Evolutionary conservation across 2,888 invertebrate genomes (phyloP), one percentile per base, ranked within the genome.

Genomic region (Oegoconia quadripuncta): DNA sequence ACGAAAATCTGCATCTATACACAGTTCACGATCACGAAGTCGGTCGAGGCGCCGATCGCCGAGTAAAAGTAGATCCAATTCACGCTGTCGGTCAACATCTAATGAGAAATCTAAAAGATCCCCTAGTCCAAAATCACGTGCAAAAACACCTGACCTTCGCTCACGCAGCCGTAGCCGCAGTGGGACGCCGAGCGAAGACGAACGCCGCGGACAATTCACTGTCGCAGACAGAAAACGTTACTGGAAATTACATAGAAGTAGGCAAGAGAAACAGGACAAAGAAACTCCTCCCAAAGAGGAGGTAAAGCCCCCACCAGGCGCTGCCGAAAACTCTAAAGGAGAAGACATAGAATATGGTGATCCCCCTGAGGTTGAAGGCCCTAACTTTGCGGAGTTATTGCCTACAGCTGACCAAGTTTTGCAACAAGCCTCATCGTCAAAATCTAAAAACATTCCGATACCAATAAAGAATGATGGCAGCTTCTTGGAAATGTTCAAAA

Each of bases 401-500:
- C 70, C 65, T 0, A 50, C 69, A 1, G 50, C 67, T 3, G 71
- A 72, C 13, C 80, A 80, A 48, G 64, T 74, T 0, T 41, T 65
- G 41, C 64, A 59, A 2, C 58, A 61, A 25, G 58, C 67, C 2
- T 74, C 79, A 1, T 57, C 73, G 3, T 81, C 90, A 37, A 89
- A 86, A 38, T 75, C 87, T 2, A 90, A 89, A 9, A 66, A 87
- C 16, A 80, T 89, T 22, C 80, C 88, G 29, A 92, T 94, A 61
- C 91, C 91, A 0, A 95, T 95, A 61, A 95, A 94, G 65, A 97
- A 97, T 72, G 97, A 97, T 68, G 97, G 97, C 2, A 95, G 95
- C 47, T 97, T 97, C 66, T 86, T 97, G 62, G 96, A 96, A 73
- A 93, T 96, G 90, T 97, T 97, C 61, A 96, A 96, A 75, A 95